Percentiles rank a stretch among this genome's conserved stretches.
Evolutionary conservation across 2,113 vertebrate species (phyloP).

Genomic region (Pedionomus torquatus): DNA sequence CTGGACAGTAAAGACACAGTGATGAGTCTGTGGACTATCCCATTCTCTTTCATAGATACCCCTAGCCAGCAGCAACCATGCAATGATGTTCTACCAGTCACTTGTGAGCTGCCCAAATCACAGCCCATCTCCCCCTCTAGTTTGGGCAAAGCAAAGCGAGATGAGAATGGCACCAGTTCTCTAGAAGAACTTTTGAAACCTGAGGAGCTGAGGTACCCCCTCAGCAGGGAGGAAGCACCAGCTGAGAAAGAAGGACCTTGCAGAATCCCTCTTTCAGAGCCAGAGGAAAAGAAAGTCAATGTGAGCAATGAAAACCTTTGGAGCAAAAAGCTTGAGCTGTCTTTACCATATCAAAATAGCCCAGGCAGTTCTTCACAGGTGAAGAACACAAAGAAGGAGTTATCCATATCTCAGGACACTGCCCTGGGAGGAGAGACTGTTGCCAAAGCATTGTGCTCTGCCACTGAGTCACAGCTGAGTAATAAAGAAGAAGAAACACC

Average conservation of each 20-base stretch:
- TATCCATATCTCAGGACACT: not conserved
- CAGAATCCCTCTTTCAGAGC: not conserved
- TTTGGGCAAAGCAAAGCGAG: not conserved
- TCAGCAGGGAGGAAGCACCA: not conserved
- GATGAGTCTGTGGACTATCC: slow-evolving; percentile 69
- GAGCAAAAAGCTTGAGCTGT: not conserved
- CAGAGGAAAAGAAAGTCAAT: not conserved
- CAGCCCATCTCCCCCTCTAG: not conserved
- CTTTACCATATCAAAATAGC: not conserved
- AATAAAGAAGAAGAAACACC: slow-evolving; percentile 58
- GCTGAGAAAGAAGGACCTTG: not conserved
- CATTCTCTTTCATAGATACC: slow-evolving; percentile 55
- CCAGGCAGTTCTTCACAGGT: not conserved
- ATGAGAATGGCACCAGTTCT: slow-evolving; percentile 17
- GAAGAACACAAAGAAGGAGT: slow-evolving; percentile 24
- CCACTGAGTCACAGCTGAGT: not conserved
- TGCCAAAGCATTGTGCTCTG: not conserved
- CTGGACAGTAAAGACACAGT: slow-evolving; percentile 76
- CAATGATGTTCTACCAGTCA: not conserved
- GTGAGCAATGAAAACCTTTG: not conserved
- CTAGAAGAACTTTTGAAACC: slow-evolving; percentile 32
- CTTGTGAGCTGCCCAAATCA: slow-evolving; percentile 28
- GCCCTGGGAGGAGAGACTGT: not conserved
- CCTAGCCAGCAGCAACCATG: slow-evolving; percentile 31
- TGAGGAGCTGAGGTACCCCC: not conserved